Evolutionary conservation across 2,113 vertebrate species (phyloP).

Genomic region (Baryphthengus martii): DNA sequence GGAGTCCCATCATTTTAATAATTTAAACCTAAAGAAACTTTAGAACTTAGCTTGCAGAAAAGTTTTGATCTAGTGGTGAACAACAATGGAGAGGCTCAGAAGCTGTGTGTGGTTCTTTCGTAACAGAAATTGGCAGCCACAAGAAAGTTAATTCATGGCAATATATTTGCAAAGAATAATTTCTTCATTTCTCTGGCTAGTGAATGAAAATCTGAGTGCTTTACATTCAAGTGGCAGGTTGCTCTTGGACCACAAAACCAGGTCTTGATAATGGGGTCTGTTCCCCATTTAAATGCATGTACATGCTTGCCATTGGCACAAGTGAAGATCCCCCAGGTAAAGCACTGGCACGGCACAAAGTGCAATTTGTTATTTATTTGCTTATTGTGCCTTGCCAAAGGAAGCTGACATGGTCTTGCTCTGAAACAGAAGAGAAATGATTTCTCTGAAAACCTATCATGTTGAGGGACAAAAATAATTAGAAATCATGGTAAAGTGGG

Average conservation of each 20-base stretch:
- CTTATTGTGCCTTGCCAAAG: background rate
- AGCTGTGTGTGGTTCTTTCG: background rate
- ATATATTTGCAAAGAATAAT: background rate
- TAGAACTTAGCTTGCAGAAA: background rate
- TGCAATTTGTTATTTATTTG: background rate
- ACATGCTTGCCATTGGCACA: rapidly evolving
- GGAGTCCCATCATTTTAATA: background rate
- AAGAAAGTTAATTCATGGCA: background rate
- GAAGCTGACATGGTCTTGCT: background rate
- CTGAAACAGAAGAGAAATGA: background rate
- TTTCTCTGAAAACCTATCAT: background rate
- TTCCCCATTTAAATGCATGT: background rate
- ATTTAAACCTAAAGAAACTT: background rate
- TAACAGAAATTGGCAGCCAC: background rate
- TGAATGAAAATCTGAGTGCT: background rate
- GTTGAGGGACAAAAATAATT: background rate
- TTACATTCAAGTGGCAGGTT: background rate
- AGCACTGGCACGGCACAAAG: background rate
- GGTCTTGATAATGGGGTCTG: background rate
- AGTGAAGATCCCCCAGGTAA: background rate
- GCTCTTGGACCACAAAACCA: background rate
- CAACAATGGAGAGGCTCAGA: rapidly evolving
- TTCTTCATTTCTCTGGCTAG: background rate
- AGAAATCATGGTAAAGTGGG: background rate
- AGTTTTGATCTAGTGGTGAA: background rate